A percentile compares a stretch with the other conserved stretches of the same genome.
phyloP scores from a whole-genome alignment of 2,797 vertebrate genomes.

The Pangasius krempfi region DNA sequence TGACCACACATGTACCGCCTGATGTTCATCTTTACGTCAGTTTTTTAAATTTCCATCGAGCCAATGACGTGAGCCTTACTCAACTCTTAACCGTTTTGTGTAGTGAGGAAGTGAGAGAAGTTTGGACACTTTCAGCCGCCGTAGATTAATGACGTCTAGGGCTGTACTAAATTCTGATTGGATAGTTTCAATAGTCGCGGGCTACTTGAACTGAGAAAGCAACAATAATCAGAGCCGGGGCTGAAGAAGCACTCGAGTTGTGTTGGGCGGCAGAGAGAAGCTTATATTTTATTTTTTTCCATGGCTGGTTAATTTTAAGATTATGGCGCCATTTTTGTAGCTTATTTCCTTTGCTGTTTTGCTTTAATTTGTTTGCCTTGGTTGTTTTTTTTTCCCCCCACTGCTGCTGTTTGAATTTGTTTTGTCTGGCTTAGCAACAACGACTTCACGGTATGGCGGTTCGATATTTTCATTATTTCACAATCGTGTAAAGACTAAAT shows the following conservation, averaged over 20 bases:
- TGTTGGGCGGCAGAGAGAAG: too few relatives aligned
- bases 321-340: slow-evolving; percentile 50
- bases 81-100: slow-evolving; percentile 46
- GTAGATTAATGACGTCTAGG: slow-evolving; percentile 54
- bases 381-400: slow-evolving; percentile 7
- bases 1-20: not conserved
- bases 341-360: not conserved
- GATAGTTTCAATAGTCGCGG: slow-evolving; percentile 97
- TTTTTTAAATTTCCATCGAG: slow-evolving; percentile 48
- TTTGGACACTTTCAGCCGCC: slow-evolving; percentile 53
- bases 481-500: not conserved
- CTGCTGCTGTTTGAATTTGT: slow-evolving; percentile 29
- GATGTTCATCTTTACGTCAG: not conserved
- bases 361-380: slow-evolving; percentile 14
- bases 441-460: not conserved
- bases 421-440: slow-evolving; percentile 35
- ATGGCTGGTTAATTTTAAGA: not conserved
- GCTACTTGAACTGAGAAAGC: slow-evolving; percentile 91
- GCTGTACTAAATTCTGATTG: slow-evolving; percentile 74
- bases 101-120: not conserved
- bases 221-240: not conserved
- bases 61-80: slow-evolving; percentile 44
- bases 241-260: not conserved
- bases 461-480: not conserved
- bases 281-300: not conserved